Evolutionary conservation across 2,888 invertebrate genomes (phyloP), one percentile per base, ranked within the genome.

Genomic region (Drosophila cognata): DNA sequence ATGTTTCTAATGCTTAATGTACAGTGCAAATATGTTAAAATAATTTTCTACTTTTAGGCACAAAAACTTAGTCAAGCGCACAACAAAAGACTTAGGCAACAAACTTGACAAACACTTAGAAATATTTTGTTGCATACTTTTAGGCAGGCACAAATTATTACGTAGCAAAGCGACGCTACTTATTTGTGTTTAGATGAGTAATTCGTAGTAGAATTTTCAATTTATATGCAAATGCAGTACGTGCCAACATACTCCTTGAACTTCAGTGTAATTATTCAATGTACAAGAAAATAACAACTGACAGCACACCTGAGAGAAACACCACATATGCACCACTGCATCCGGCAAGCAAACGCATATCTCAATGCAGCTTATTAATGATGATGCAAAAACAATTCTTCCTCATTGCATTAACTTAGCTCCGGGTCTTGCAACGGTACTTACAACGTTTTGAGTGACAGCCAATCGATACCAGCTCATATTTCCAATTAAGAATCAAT

Each of bases 291-390:
- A 70, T 71, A 55, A 43, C 55, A 55, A 38, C 60, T 74, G 76
- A 56, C 67, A 79, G 48, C 57, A 48, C 55, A 68, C 29, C 48
- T 29, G 61, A 43, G 53, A 55, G 11, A 56, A 43, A 31, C n/a
- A 25, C 16, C 46, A 46, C 50, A 48, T 50, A 46, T 63, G 57
- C 46, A 46, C 46, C 28, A 16, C 21, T 43, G 79, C 71, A 87
- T 89, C 90, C 87, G 84, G 89, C 87, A 86, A 71, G 69, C 58
- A 57, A 72, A 64, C 63, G 85, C 68, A 67, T 57, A 31, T 55
- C 66, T 72, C 35, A 38, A 55, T 46, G 59, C 50, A 38, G 61
- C 52, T 74, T 70, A 70, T 79, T 74, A 60, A 69, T 64, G 51
- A 71, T 53, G 48, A 8, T 65, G 62, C 64, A 41, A 74, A 74